A percentile compares a stretch with the other conserved stretches of the same genome.
Conservation (phyloP, 1,140 invertebrate species). For the Bombus ignitus region DNA sequence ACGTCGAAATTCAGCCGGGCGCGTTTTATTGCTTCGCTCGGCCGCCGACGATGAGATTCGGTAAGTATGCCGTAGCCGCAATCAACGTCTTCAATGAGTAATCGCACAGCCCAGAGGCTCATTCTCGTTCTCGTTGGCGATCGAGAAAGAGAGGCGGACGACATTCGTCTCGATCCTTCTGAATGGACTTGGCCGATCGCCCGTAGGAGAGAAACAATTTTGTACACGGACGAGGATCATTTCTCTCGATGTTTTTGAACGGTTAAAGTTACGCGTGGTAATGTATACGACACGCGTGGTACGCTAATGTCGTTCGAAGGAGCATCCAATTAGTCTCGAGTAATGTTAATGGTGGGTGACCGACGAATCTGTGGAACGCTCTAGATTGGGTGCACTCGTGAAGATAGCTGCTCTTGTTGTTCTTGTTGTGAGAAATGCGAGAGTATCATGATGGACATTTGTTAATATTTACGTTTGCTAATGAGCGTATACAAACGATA, state of each 20-base stretch:
- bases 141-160: slow-evolving; percentile 33
- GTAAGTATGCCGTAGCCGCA: slow-evolving; percentile 55
- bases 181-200: not conserved
- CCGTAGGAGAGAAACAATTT: slow-evolving; percentile 39
- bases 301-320: not conserved
- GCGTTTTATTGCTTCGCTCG: slow-evolving; percentile 8
- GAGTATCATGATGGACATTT: not conserved
- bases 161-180: slow-evolving; percentile 43
- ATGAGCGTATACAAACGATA: not conserved
- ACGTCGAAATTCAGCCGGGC: slow-evolving; percentile 35
- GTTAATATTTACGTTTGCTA: not conserved
- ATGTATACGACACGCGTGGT: slow-evolving; percentile 4
- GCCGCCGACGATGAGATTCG: slow-evolving; percentile 8
- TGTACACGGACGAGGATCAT: not conserved
- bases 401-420: not conserved
- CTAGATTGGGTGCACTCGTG: not conserved
- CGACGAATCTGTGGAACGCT: not conserved
- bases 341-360: not conserved
- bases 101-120: slow-evolving; percentile 50
- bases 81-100: slow-evolving; percentile 65
- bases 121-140: slow-evolving; percentile 39
- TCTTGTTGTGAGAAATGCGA: not conserved
- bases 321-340: slow-evolving; percentile 1
- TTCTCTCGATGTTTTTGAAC: not conserved
- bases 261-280: not conserved